Evolutionary conservation across 2,797 vertebrate genomes (phyloP), one percentile per base, ranked within the genome.

Genomic region (Pipistrellus pipistrellus): DNA sequence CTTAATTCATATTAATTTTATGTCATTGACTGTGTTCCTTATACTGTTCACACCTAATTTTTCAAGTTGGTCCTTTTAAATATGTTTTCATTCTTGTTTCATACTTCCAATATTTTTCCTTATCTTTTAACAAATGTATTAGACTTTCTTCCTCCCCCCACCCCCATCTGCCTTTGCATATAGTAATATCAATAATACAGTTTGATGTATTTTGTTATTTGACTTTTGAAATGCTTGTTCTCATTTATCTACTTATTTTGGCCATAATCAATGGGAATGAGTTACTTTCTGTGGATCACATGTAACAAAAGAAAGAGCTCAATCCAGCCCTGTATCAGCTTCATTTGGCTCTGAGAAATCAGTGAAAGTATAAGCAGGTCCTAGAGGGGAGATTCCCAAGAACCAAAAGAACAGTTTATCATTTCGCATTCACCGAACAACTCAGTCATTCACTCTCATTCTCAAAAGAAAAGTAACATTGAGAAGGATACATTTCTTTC

Each of bases 121-220:
- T 82, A 82, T n/a, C 38, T 82, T 82, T 46, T 82, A 82, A 41
- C 46, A 82, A 82, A 46, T 23, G n/a, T 64, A n/a, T 82, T 46
- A 44, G 27, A 62, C 38, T 64, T 64, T 35, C 13, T 35, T 62
- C 41, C 46, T 44, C 10, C 44, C 44, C 46, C 62, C 10, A 4
- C 78, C 57, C 12, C 78, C 57, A 64, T 82, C 57, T 82, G 80
- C 41, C 27, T 64, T 64, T 64, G 59, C 80, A 82, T 46, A 59
- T n/a, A 82, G 57, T 64, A 30, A 30, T 82, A 46, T 64, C 41
- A 23, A 2, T 64, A 64, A 64, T 64, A 80, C 32, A 62, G 18
- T 81, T 14, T 62, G 59, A 15, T 21, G 4, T 64, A 44, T 64
- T 64, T 32, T 64, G 57, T 64, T n/a, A 46, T 32, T 82, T 82